A percentile compares a stretch with the other conserved stretches of the same genome.
phyloP scores from a whole-genome alignment of 1,140 invertebrate species.

The Probaryconus sp. region DNA sequence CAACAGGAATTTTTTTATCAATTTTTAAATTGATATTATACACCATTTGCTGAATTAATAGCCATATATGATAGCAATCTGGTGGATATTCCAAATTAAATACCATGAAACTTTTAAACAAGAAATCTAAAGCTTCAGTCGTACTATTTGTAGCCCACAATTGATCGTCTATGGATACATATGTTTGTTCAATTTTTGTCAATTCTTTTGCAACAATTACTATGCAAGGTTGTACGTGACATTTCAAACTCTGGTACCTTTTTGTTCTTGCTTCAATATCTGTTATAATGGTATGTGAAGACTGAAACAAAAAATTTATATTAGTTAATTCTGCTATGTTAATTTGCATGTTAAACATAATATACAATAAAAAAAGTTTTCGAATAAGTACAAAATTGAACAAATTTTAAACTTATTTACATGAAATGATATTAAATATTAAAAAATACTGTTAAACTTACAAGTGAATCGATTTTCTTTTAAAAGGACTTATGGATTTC shows the following conservation, averaged over 20 bases:
- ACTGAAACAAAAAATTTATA: constrained; percentile 12
- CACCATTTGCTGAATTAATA: background rate
- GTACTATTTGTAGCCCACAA: background rate
- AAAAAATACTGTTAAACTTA: too few relatives aligned
- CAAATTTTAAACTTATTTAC: background rate
- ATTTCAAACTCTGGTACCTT: constrained; percentile 5
- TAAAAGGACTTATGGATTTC: too few relatives aligned
- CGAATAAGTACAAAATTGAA: background rate
- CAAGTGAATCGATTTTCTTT: too few relatives aligned
- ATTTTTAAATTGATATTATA: background rate
- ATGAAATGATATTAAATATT: too few relatives aligned
- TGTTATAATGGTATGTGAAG: background rate
- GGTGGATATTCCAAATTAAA: constrained; percentile 14
- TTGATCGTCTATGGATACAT: constrained; percentile 8
- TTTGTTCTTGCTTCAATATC: background rate
- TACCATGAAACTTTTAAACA: constrained; percentile 12
- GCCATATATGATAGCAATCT: constrained; percentile 22
- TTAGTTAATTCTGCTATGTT: too few relatives aligned
- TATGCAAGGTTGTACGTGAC: constrained; percentile 7
- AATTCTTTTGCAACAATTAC: constrained; percentile 5
- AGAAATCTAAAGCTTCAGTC: constrained; percentile 3
- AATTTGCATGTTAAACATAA: too few relatives aligned
- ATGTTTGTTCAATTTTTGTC: background rate
- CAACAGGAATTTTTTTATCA: constrained; percentile 2
- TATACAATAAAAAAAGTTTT: too few relatives aligned